Evolutionary conservation across 1,140 invertebrate species (phyloP).

Genomic region (Ephestia elutella): DNA sequence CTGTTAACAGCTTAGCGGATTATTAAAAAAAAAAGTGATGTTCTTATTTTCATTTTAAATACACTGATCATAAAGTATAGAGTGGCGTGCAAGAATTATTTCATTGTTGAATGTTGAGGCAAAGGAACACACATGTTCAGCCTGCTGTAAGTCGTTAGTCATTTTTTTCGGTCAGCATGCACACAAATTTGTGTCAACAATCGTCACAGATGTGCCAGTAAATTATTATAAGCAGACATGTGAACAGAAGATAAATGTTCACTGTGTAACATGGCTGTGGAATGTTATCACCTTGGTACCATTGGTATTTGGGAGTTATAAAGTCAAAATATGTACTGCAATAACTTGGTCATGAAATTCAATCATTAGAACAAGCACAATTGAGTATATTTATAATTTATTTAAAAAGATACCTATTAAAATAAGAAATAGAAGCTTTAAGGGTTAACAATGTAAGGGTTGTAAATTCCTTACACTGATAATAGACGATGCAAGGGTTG

Average conservation of each 20-base stretch:
- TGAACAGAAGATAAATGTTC: slow-evolving; percentile 11
- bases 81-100: slow-evolving; percentile 15
- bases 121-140: slow-evolving; percentile 49
- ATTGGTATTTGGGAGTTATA: neutral
- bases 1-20: slow-evolving; percentile 36
- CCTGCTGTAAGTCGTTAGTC: slow-evolving; percentile 50
- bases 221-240: slow-evolving; percentile 31
- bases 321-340: too few species aligned
- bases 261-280: neutral
- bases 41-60: slow-evolving; percentile 23
- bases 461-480: too few species aligned
- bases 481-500: too few species aligned
- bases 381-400: too few species aligned
- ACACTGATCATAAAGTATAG: neutral
- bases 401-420: too few species aligned
- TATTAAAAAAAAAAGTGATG: slow-evolving; percentile 17
- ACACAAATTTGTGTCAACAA: slow-evolving; percentile 59
- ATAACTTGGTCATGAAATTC: too few species aligned
- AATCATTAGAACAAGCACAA: too few species aligned
- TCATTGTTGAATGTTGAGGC: slow-evolving; percentile 29
- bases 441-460: too few species aligned
- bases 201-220: slow-evolving; percentile 48
- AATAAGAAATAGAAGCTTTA: too few species aligned
- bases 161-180: slow-evolving; percentile 44
- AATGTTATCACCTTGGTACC: slow-evolving; percentile 2